Evolutionary conservation across 2,888 invertebrate genomes (phyloP), one percentile per base, ranked within the genome.

Genomic region (Conus canariensis): DNA sequence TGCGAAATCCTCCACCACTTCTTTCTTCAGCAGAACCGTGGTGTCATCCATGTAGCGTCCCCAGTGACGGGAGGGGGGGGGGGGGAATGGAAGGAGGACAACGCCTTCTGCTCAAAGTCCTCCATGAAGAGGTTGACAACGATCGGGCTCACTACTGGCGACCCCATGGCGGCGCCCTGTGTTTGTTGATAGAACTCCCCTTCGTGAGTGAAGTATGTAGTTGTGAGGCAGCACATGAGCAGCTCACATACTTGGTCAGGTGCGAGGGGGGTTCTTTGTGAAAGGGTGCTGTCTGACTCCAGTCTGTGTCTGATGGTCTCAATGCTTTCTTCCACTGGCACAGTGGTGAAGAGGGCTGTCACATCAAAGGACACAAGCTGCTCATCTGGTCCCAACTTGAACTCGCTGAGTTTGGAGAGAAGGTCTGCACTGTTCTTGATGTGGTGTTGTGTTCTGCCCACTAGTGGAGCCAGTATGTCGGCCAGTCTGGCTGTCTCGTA

Each of bases 21-120:
- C n/a, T 83, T 14, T 56, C 45, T 83, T 83, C 30, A 83, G 83
- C 16, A 83, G 14, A 30, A 30, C 30, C 83, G 0, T 56, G 5
- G 83, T 83, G 83, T 83, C 70, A 22, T 74, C 70, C 70, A 74
- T 74, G 70, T 74, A 74, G 70, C 70, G 70, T 16, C 70, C 70
- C 70, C 70, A 74, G 70, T 70, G 5, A 8, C 5, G 6, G 12
- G 5, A 6, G 19, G 70, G 70, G 30, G 30, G 30, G 30, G 30
- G 30, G 30, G 30, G 30, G 30, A 30, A 30, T 30, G 30, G 12
- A 30, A 83, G 12, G 83, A 83, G 1, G 83, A 25, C 83, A 83
- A 30, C 9, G 83, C 83, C 30, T 83, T 83, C 82, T 83, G 30
- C 58, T 83, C 83, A 19, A 83, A 83, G 58, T 83, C 45, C 45